Percentiles rank a stretch among this genome's conserved stretches.
phyloP scores from a whole-genome alignment of 1,140 invertebrate genomes.

The Drosophila parvula region DNA sequence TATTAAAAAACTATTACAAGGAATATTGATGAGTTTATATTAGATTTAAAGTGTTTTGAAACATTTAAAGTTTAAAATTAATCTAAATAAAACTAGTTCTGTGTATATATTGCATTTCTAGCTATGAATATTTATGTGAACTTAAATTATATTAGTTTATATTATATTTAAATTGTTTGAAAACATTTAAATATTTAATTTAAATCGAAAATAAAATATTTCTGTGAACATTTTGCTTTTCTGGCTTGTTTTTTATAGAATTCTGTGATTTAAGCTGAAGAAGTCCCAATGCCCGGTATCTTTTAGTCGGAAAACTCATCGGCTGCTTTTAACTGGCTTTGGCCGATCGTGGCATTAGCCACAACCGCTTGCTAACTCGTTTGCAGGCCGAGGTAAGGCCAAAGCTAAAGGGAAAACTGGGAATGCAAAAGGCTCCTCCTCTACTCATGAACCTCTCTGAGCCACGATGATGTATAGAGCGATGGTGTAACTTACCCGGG shows the following conservation, averaged over 20 bases:
- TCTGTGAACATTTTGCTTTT: neutral
- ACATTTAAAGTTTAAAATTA: neutral
- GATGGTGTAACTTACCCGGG: slow-evolving; percentile 68
- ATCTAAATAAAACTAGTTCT: too few species aligned
- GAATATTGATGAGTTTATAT: neutral
- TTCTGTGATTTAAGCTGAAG: neutral
- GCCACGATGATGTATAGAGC: slow-evolving; percentile 30
- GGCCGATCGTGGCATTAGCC: slow-evolving; percentile 33
- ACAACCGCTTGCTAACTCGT: slow-evolving; percentile 63
- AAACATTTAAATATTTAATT: neutral
- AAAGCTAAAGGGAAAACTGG: slow-evolving; percentile 31
- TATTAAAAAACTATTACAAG: neutral
- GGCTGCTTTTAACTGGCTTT: slow-evolving; percentile 20
- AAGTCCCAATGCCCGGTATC: slow-evolving; percentile 12
- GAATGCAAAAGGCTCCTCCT: slow-evolving; percentile 53
- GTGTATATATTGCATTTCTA: too few species aligned
- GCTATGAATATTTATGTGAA: too few species aligned
- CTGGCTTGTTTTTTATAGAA: too few species aligned
- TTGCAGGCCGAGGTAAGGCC: slow-evolving; percentile 32
- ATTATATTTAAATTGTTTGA: neutral
- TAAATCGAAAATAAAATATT: too few species aligned
- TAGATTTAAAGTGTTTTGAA: neutral
- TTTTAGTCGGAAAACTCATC: slow-evolving; percentile 6
- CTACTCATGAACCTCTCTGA: slow-evolving; percentile 23
- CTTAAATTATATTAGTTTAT: neutral